phyloP scores from a whole-genome alignment of 2,113 vertebrate species.

The Pollachius pollachius region DNA sequence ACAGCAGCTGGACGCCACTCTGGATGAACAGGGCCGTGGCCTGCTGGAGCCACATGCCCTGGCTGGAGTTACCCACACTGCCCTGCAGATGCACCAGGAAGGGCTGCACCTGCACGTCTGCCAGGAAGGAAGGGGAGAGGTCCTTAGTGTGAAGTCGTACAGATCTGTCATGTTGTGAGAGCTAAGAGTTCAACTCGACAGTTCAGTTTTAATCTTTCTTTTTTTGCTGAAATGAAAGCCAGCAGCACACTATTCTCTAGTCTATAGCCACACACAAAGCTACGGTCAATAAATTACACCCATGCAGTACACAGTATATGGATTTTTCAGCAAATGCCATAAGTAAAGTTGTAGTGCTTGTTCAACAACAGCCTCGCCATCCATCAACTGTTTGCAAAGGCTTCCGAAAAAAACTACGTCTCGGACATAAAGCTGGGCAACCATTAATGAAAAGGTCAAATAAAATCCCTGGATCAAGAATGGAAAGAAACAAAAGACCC shows the following conservation, averaged over 20 bases:
- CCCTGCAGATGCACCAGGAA: slow-evolving; percentile 54
- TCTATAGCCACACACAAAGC: not conserved
- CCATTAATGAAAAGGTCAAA: not conserved
- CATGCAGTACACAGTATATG: too few relatives aligned
- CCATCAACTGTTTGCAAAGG: too few relatives aligned
- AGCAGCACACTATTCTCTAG: not conserved
- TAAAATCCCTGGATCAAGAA: not conserved
- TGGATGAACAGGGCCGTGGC: slow-evolving; percentile 79
- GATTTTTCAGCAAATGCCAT: too few relatives aligned
- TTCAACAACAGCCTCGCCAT: not conserved
- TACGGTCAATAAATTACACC: not conserved
- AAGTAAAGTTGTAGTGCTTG: not conserved
- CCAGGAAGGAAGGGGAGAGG: not conserved
- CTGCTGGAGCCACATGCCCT: slow-evolving; percentile 67
- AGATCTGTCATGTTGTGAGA: too few relatives aligned
- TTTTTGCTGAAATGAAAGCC: not conserved
- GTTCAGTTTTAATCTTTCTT: not conserved
- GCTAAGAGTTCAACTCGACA: too few relatives aligned
- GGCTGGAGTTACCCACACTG: slow-evolving; percentile 56
- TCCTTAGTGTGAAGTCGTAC: too few relatives aligned
- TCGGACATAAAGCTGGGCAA: not conserved
- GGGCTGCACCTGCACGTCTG: slow-evolving; percentile 77
- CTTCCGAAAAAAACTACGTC: too few relatives aligned
- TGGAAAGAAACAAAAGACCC: too few relatives aligned
- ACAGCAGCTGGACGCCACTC: slow-evolving; percentile 53